These are phyloP conservation scores for Dipodomys ordii DNA, from an alignment of 2,113 vertebrate genomes.

Conservation along the genomic window DNA sequence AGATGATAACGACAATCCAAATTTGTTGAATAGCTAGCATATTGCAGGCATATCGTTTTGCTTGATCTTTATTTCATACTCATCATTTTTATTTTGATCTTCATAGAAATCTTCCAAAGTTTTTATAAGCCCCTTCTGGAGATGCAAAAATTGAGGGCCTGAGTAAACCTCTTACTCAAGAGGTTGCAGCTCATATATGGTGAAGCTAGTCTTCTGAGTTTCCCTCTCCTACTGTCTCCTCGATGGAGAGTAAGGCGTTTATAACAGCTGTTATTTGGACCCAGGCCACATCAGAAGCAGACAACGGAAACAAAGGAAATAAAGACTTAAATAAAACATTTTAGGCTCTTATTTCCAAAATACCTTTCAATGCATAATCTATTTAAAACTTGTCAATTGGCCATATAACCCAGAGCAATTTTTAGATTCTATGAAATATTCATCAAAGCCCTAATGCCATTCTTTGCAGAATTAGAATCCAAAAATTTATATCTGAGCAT, in stretches of 20 bases:
- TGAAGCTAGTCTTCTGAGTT: neutral
- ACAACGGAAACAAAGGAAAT: neutral
- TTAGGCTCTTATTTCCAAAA: neutral
- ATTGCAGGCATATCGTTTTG: neutral
- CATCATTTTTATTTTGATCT: too few species aligned
- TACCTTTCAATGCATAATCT: neutral
- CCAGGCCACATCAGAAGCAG: neutral
- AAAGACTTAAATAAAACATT: neutral
- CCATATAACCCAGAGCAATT: too few species aligned
- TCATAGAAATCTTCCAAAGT: neutral
- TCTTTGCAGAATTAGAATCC: too few species aligned
- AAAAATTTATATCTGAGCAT: too few species aligned
- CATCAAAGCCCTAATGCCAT: too few species aligned
- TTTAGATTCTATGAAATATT: too few species aligned
- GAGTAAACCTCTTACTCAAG: neutral
- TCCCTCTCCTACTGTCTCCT: neutral
- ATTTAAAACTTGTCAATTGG: neutral
- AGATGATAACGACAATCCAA: neutral
- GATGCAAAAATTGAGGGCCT: constrained; percentile 10
- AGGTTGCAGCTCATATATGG: neutral
- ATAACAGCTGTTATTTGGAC: neutral
- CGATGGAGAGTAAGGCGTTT: neutral
- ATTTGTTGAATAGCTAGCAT: neutral
- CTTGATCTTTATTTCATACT: neutral
- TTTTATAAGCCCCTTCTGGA: neutral